phyloP scores from a whole-genome alignment of 1,140 invertebrate species.

The Ceratosolen fusciceps region DNA sequence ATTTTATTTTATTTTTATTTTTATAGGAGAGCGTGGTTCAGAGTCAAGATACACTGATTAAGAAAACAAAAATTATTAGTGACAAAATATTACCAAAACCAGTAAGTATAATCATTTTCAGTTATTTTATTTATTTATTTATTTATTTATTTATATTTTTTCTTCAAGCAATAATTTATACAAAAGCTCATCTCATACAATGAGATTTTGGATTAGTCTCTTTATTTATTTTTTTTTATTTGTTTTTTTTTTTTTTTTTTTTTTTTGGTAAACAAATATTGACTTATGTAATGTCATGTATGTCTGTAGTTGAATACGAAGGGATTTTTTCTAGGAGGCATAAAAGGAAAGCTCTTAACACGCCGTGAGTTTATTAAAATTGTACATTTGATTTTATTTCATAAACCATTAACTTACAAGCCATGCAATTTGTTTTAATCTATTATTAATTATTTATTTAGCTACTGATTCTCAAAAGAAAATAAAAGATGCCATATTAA shows the following conservation, averaged over 20 bases:
- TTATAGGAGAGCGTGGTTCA: conserved; percentile 49
- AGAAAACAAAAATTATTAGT: not conserved
- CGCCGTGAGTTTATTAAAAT: conserved; percentile 39
- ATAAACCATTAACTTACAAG: not conserved
- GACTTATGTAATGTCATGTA: conserved; percentile 6
- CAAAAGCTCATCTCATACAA: too few species aligned
- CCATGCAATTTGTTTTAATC: not conserved
- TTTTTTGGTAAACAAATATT: conserved; percentile 13
- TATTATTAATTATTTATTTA: conserved; percentile 32
- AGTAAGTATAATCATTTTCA: conserved; percentile 15
- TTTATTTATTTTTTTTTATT: not conserved
- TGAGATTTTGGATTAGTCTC: too few species aligned
- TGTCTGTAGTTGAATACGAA: conserved; percentile 25
- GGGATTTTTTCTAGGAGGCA: conserved; percentile 42
- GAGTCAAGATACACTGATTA: conserved; percentile 27
- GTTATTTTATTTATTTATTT: not conserved
- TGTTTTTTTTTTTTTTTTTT: not conserved
- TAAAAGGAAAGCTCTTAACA: conserved; percentile 39
- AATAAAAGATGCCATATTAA: conserved; percentile 38
- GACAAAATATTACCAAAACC: conserved; percentile 23
- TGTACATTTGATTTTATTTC: conserved; percentile 6
- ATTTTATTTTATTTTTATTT: conserved; percentile 8
- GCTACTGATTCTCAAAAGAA: conserved; percentile 19
- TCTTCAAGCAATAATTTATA: too few species aligned
- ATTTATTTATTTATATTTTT: not conserved